Evolutionary conservation across 2,113 vertebrate genomes (phyloP), one percentile per base, ranked within the genome.

Genomic region (Oriolus oriolus): DNA sequence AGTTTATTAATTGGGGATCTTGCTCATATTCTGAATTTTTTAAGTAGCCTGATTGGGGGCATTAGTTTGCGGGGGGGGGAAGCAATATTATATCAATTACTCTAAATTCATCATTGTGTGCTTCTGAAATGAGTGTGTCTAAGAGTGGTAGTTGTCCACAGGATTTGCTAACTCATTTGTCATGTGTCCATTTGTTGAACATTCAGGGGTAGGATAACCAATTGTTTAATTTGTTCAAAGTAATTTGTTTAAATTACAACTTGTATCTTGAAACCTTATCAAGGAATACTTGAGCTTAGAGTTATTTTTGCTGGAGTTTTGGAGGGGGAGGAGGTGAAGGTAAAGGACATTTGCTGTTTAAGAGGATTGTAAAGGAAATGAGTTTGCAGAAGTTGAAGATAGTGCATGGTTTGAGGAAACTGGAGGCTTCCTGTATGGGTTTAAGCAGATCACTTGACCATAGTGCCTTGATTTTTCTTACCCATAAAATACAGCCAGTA

Each of bases 371-470:
- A 27, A 31, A 95, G 90, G 90, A 96, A 96, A 80, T 64, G 79
- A 81, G 80, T 90, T 96, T 96, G 93, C 16, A 5, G 93, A 96
- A 96, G 88, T 70, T 74, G 73, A 74, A 90, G 90, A 57, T 92
- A 47, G 76, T 86, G 24, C 39, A n/a, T 50, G 26, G 73, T 78
- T 90, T 89, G 81, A 95, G 95, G 96, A 94, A 96, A 76, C 81
- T 68, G 87, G 31, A 86, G n/a, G n/a, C 76, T 96, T 97, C 93
- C 95, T 96, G 68, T 84, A 95, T 92, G 85, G 49, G 64, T 92
- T 77, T 11, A 39, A 35, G 71, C 87, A 86, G 68, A 59, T 90
- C 78, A 24, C 27, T 80, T 77, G 21, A 53, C 68, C 2, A 0
- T 11, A 13, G 19, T 18, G 26, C 24, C 78, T 80, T 5, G 0